These are phyloP conservation scores for Tragelaphus imberbis DNA, from an alignment of 2,113 vertebrate genomes.

Conservation along the genomic window DNA sequence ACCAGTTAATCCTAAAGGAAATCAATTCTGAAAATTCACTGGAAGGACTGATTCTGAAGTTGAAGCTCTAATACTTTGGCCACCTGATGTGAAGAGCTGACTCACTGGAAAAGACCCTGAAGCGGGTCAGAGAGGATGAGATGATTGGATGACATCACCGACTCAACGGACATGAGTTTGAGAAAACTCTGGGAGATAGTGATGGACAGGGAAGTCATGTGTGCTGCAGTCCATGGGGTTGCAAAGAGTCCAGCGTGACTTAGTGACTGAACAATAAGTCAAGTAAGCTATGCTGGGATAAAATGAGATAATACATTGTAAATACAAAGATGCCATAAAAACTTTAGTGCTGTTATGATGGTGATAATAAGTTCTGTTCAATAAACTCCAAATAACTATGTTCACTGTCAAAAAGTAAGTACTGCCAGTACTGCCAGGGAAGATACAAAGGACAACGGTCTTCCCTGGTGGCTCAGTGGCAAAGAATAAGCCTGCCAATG, in stretches of 20 bases:
- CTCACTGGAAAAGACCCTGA: neutral
- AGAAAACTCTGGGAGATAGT: neutral
- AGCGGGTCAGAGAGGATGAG: neutral
- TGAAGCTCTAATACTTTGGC: neutral
- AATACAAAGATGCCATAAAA: slow-evolving; percentile 4
- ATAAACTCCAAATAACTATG: neutral
- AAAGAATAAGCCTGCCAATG: neutral
- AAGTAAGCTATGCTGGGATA: neutral
- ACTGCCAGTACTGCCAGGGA: neutral
- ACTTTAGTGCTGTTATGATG: neutral
- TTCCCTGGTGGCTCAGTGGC: neutral
- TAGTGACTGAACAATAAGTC: neutral
- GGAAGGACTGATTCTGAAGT: neutral
- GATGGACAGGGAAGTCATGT: neutral
- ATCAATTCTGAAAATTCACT: neutral
- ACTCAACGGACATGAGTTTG: neutral
- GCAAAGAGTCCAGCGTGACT: neutral
- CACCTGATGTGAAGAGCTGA: neutral
- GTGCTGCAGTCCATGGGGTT: neutral
- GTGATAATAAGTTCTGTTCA: neutral
- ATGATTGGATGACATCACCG: neutral
- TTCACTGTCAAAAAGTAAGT: neutral
- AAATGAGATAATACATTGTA: slow-evolving; percentile 15
- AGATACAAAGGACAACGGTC: neutral
- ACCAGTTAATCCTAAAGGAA: neutral